These are phyloP conservation scores for Antechinus flavipes DNA, from an alignment of 2,113 vertebrate species.

Conservation along the genomic window DNA sequence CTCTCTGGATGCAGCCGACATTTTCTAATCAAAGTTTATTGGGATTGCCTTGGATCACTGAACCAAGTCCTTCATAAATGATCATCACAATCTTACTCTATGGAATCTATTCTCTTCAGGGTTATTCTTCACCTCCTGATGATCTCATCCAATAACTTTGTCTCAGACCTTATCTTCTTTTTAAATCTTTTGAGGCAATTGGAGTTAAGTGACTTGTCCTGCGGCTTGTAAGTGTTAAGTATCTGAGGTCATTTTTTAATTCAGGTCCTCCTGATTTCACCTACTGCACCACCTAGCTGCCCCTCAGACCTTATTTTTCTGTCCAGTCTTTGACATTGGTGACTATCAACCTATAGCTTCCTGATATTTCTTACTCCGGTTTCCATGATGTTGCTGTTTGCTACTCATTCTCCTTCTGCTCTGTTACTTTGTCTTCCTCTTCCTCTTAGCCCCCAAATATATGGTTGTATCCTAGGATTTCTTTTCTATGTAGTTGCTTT, in stretches of 20 bases:
- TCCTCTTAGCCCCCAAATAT: not conserved
- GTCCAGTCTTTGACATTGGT: not conserved
- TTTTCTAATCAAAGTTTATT: no score
- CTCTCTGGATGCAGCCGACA: no score
- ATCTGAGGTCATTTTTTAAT: no score
- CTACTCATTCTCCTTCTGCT: not conserved
- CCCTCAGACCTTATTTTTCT: not conserved
- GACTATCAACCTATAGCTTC: not conserved
- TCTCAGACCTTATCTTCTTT: not conserved
- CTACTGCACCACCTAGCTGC: no score
- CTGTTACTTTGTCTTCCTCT: not conserved
- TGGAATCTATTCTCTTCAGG: constrained; percentile 4
- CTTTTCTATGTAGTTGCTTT: not conserved
- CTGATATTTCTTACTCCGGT: not conserved
- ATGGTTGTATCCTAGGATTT: not conserved
- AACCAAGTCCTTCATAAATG: no score
- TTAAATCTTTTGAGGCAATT: no score
- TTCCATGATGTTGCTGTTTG: not conserved
- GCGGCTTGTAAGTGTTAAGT: no score
- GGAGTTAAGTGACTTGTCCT: no score
- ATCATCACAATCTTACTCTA: not conserved
- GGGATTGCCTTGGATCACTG: no score
- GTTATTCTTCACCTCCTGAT: not conserved
- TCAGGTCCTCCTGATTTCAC: no score
- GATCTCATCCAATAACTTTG: not conserved